Base-by-base conservation (phyloP, 2,797 vertebrate genomes). In the Acestrorhynchus altus region DNA sequence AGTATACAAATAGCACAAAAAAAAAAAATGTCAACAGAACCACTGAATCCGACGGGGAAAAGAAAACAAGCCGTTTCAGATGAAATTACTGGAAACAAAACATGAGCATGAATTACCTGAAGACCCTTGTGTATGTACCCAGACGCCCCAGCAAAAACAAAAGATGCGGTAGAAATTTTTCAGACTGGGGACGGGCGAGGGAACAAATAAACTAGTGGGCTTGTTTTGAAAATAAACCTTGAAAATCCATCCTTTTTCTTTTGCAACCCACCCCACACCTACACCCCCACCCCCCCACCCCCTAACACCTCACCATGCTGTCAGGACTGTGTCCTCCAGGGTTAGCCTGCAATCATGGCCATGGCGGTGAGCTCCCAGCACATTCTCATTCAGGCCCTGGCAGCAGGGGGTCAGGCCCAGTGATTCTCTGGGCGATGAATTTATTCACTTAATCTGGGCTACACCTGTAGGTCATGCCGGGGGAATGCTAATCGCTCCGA, bases 401-500 rank as follows among this genome's bases (percentile, higher is more conserved):
- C 85, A 83, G 81, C 79, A 68, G 78, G 83, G 51, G 84, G 87
- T 84, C 84, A 86, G 84, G 74, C 81, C 81, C 80, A 71, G 77
- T 72, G 83, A 84, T 85, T 88, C 86, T 78, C 81, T 87, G 83
- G 83, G 85, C 90, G 90, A 93, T 89, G 88, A 92, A 91, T 91
- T 92, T 92, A 85, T 92, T 91, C 92, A 90, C 86, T 92, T 89
- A 92, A 92, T 91, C 90, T 89, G 88, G 91, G 93, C 91, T 94
- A 93, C 93, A 94, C 94, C 93, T 94, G 93, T 94, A 92, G 92
- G 92, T 92, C 88, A 90, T 79, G 86, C 87, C 89, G 81, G 89
- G 90, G 89, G 88, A 90, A 90, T 88, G 89, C 91, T 94, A 93
- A 93, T 92, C 90, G 91, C 88, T 90, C 83, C 82, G 74, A 84